Percentiles rank a stretch among this genome's conserved stretches.
phyloP scores from a whole-genome alignment of 2,888 invertebrate genomes.

The Parapristionchus giblindavisi region DNA sequence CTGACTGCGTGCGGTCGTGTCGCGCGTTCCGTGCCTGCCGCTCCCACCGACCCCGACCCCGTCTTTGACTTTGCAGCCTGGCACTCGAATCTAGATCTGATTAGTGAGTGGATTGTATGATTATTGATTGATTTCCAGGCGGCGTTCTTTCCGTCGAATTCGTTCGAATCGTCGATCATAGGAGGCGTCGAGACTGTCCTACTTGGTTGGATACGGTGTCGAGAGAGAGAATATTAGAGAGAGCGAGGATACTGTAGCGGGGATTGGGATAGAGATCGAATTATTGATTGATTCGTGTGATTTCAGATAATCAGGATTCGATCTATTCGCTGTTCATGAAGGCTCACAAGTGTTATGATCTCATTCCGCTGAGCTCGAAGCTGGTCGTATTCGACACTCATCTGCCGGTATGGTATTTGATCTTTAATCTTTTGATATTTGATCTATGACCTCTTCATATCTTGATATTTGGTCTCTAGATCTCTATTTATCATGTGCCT shows the following conservation, averaged over 20 bases:
- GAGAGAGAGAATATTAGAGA: background rate
- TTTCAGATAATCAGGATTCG: slow-evolving; percentile 68
- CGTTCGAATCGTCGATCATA: slow-evolving; percentile 56
- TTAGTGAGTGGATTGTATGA: slow-evolving; percentile 36
- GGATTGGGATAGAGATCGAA: background rate
- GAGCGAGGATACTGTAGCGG: background rate
- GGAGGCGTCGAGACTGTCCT: slow-evolving; percentile 61
- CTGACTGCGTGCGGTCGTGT: slow-evolving; percentile 21
- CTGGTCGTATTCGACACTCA: slow-evolving; percentile 99
- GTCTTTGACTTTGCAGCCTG: slow-evolving; percentile 67
- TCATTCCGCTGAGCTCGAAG: slow-evolving; percentile 98
- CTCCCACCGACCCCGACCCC: slow-evolving; percentile 50
- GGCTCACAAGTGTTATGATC: slow-evolving; percentile 99
- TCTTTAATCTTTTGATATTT: too few species aligned
- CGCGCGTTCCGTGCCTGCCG: slow-evolving; percentile 27
- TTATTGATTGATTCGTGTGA: background rate
- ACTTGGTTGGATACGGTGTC: too few species aligned
- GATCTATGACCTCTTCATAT: too few species aligned
- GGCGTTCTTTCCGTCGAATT: slow-evolving; percentile 50
- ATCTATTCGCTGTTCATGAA: slow-evolving; percentile 83
- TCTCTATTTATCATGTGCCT: too few species aligned
- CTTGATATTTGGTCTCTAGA: too few species aligned
- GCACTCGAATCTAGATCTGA: slow-evolving; percentile 56
- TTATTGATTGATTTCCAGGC: slow-evolving; percentile 46
- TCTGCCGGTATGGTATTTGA: too few species aligned